Percentiles rank a stretch among this genome's conserved stretches.
phyloP scores from a whole-genome alignment of 2,113 vertebrate species.

The Rhipidura dahli region DNA sequence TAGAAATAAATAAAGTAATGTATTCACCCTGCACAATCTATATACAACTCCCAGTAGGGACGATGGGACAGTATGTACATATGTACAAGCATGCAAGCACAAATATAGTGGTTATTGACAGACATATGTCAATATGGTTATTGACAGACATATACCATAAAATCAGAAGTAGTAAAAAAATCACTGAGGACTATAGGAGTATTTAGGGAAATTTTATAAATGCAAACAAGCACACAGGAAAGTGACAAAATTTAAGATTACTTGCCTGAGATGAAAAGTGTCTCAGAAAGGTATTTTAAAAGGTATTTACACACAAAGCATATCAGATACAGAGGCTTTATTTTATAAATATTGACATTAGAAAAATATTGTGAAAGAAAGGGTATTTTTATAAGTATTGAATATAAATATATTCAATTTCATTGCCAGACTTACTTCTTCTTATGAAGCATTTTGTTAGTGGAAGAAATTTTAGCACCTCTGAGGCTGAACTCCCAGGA shows the following conservation, averaged over 20 bases:
- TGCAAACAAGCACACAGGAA: neutral
- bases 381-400: no score
- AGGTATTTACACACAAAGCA: neutral
- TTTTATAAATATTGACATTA: neutral
- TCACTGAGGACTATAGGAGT: neutral
- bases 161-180: neutral
- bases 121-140: no score
- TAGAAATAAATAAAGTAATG: neutral
- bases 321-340: neutral
- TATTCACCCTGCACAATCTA: neutral
- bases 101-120: neutral
- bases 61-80: accelerated
- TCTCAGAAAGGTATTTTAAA: neutral
- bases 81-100: neutral
- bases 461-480: neutral
- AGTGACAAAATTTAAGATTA: neutral
- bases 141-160: neutral
- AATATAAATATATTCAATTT: neutral
- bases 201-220: neutral
- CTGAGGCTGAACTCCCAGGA: neutral
- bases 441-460: neutral
- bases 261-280: neutral
- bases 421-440: neutral
- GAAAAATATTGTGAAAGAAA: neutral
- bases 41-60: neutral